Evolutionary conservation across 2,797 vertebrate species (phyloP).

Genomic region (Staurois parvus): DNA sequence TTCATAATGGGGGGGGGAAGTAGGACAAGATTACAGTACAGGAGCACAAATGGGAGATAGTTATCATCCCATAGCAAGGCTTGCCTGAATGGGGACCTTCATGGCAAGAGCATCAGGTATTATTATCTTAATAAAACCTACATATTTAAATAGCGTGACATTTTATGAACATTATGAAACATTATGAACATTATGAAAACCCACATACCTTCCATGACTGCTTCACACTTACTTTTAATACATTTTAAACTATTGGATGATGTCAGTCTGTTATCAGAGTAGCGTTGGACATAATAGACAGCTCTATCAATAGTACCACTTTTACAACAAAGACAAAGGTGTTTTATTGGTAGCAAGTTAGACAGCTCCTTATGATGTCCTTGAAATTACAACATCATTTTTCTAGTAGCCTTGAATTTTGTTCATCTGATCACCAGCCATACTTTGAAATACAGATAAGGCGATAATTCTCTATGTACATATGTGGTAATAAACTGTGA

Average conservation of each 20-base stretch:
- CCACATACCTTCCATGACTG: too few relatives aligned
- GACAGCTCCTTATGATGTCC: conserved; percentile 13
- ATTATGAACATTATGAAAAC: too few relatives aligned
- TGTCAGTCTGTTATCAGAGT: conserved; percentile 40
- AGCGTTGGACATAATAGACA: conserved; percentile 1
- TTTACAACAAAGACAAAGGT: conserved; percentile 17
- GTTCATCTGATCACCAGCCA: background rate
- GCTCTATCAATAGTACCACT: background rate
- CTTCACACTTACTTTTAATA: too few relatives aligned
- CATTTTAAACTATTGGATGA: background rate
- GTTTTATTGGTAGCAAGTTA: conserved; percentile 18
- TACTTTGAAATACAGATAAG: conserved; percentile 52
- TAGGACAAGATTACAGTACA: too few relatives aligned
- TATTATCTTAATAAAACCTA: too few relatives aligned
- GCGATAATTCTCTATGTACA: background rate
- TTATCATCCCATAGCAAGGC: too few relatives aligned
- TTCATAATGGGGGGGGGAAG: too few relatives aligned
- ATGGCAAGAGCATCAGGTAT: too few relatives aligned
- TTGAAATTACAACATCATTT: conserved; percentile 37
- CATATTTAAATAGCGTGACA: too few relatives aligned
- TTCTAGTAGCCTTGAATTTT: conserved; percentile 43
- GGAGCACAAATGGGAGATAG: too few relatives aligned
- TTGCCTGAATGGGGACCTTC: too few relatives aligned
- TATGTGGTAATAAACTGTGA: conserved; percentile 10
- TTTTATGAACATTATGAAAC: too few relatives aligned